phyloP scores from a whole-genome alignment of 1,140 invertebrate species.

The Drosophila repleta region DNA sequence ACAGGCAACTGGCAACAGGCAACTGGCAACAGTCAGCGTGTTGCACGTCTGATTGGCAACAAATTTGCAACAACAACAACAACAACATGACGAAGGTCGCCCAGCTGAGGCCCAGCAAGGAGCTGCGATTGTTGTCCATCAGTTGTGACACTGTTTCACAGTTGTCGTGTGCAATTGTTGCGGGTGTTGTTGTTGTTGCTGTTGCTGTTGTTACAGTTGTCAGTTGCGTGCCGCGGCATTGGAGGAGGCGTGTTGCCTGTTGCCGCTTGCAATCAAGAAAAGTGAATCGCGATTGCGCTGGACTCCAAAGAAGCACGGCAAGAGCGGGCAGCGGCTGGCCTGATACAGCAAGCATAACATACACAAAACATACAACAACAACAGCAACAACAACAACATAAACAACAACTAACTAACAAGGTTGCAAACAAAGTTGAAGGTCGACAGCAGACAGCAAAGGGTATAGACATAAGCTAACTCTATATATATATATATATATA shows the following conservation, averaged over 20 bases:
- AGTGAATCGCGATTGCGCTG: slow-evolving; percentile 77
- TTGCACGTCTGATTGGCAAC: slow-evolving; percentile 67
- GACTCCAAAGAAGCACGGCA: slow-evolving; percentile 59
- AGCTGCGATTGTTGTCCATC: slow-evolving; percentile 36
- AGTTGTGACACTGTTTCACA: slow-evolving; percentile 43
- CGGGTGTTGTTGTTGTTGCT: slow-evolving; percentile 48
- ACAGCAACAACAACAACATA: slow-evolving; percentile 29
- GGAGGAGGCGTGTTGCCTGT: slow-evolving; percentile 73
- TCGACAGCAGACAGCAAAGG: slow-evolving; percentile 33
- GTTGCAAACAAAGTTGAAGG: slow-evolving; percentile 63
- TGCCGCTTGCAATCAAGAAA: slow-evolving; percentile 67
- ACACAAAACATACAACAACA: slow-evolving; percentile 21
- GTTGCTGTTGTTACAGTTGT: slow-evolving; percentile 41
- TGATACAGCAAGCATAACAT: slow-evolving; percentile 26
- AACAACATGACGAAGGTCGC: slow-evolving; percentile 44
- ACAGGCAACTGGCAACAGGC: no score
- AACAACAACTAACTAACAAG: slow-evolving; percentile 50
- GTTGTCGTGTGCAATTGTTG: slow-evolving; percentile 42
- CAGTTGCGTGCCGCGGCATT: slow-evolving; percentile 67
- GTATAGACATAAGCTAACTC: slow-evolving; percentile 13
- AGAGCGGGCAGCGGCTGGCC: not conserved
- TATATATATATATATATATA: slow-evolving; percentile 11
- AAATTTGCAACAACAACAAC: slow-evolving; percentile 55
- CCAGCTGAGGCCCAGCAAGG: not conserved
- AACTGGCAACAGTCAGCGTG: slow-evolving; percentile 29